Evolutionary conservation across 1,140 invertebrate species (phyloP).

Genomic region (Eupeodes corollae): DNA sequence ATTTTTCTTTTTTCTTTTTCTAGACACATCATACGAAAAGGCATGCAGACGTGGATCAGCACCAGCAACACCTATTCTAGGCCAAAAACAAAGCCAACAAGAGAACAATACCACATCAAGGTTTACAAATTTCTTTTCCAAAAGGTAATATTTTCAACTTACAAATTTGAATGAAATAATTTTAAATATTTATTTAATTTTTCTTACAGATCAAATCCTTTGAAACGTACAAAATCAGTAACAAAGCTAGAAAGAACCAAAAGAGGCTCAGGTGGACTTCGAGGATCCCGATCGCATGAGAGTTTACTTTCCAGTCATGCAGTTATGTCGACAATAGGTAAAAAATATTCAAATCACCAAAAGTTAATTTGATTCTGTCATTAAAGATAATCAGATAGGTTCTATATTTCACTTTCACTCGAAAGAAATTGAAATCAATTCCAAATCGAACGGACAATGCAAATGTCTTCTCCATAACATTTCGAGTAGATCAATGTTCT

Average conservation of each 20-base stretch:
- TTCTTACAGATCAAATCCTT: conserved; percentile 68
- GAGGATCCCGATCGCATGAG: conserved; percentile 64
- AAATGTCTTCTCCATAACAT: too few relatives aligned
- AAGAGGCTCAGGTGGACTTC: conserved; percentile 40
- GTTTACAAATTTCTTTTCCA: conserved; percentile 83
- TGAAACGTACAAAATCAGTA: conserved; percentile 85
- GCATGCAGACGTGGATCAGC: conserved; percentile 74
- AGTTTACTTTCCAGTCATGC: conserved; percentile 71
- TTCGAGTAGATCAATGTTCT: too few relatives aligned
- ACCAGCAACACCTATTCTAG: conserved; percentile 67
- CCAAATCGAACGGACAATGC: too few relatives aligned
- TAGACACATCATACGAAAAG: conserved; percentile 84
- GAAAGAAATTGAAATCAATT: too few relatives aligned
- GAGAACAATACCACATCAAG: conserved; percentile 43
- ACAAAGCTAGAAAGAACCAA: conserved; percentile 76
- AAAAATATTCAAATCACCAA: conserved; percentile 4
- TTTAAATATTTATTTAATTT: background rate
- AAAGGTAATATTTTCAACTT: conserved; percentile 41
- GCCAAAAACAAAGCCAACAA: conserved; percentile 39
- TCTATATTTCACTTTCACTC: too few relatives aligned
- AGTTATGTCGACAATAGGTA: conserved; percentile 67
- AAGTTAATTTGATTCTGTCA: too few relatives aligned
- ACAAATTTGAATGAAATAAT: background rate
- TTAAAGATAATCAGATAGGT: too few relatives aligned
- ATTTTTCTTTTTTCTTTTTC: conserved; percentile 34